Base-by-base conservation (phyloP, 2,797 vertebrate genomes). In the Molossus molossus region DNA sequence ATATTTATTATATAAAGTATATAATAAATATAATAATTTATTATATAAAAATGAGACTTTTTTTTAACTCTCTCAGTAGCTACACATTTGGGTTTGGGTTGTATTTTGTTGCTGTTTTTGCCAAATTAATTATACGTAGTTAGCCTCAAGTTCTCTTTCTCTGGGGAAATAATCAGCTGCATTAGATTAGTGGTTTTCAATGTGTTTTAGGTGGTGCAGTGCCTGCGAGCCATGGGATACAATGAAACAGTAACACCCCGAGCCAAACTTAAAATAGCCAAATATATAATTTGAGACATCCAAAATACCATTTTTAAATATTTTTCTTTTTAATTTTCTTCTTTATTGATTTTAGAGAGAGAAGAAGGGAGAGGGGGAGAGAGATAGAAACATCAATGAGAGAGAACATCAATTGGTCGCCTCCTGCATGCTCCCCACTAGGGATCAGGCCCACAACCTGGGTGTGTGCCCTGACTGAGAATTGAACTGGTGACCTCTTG, bases 241-340 rank as follows among this genome's bases (percentile, higher is more conserved):
- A 20, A 12, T 70, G 29, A 96, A 91, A 88, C 95, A 37, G 55
- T 95, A 75, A 79, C 85, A 60, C 12, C 48, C 17, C 90, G 91
- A 92, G 57, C 45, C 94, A 53, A 27, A 92, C 15, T 69, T 87
- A 89, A 96, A 86, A 70, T 29, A 84, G 58, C 17, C 65, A 88
- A 93, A 50, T 5, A 18, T 27, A 70, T 27, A 62, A 81, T 90
- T 84, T 48, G 8, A 85, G 69, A 85, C 15, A 76, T 92, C 40
- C 33, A 11, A 73, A 87, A 27, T 87, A 53, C 9, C 45, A 4
- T 86, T 84, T 9, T 45, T 45, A 45, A 45, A 45, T 45, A 45
- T 45, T 45, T 45, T 45, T 45, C 40, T 45, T 45, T 45, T 45
- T 5, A 45, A 45, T 45, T 45, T 45, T 45, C 6, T 45, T 45